Conservation (phyloP, 2,888 invertebrate species). For the Pilophorus perplexus region DNA sequence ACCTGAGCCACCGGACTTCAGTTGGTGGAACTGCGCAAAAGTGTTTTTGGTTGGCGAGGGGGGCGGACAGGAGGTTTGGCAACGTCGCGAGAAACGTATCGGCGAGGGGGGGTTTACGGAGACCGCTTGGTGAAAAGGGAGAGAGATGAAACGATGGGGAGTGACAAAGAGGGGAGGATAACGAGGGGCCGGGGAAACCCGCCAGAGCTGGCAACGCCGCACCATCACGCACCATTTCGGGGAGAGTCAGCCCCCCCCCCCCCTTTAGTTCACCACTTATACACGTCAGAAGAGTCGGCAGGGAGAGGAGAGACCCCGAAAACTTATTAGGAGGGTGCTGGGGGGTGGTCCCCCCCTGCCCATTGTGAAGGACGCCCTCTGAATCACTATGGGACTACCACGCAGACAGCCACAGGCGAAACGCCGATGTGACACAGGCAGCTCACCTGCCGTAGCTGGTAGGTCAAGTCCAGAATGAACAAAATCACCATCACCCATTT, state of each 20-base stretch:
- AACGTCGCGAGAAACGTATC: conserved; percentile 12
- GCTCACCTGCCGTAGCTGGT: too few species aligned
- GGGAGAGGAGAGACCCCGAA: neutral
- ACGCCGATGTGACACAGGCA: too few species aligned
- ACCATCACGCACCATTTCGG: conserved; percentile 40
- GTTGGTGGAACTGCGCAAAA: conserved; percentile 36
- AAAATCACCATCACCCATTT: too few species aligned
- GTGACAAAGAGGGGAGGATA: neutral
- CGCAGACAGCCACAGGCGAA: conserved; percentile 25
- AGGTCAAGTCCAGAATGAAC: too few species aligned
- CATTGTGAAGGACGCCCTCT: conserved; percentile 34
- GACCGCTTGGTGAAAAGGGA: neutral
- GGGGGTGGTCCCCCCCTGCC: conserved; percentile 14
- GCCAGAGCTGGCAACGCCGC: conserved; percentile 30
- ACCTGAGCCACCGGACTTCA: conserved; percentile 37
- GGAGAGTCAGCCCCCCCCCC: conserved; percentile 33
- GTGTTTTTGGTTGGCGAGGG: conserved; percentile 12
- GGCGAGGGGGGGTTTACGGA: neutral
- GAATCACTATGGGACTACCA: conserved; percentile 31
- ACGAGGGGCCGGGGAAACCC: neutral
- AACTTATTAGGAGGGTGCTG: conserved; percentile 23
- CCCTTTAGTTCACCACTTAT: neutral
- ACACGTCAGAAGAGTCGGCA: neutral
- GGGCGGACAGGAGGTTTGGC: conserved; percentile 23
- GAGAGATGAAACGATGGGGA: neutral